These are phyloP conservation scores for Pachycephus smyrnensis DNA, from an alignment of 2,888 invertebrate species.

Conservation along the genomic window DNA sequence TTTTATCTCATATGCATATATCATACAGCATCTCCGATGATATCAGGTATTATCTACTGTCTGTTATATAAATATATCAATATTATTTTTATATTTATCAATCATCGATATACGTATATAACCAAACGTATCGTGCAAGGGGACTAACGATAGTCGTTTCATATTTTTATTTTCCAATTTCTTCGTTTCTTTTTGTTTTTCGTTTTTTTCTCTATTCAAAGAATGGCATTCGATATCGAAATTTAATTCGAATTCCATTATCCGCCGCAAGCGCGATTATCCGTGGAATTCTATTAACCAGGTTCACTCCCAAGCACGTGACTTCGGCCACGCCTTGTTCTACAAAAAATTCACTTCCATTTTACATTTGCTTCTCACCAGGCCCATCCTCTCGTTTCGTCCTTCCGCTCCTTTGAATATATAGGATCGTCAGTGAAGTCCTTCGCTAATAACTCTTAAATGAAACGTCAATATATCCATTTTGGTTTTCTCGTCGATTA, in stretches of 20 bases:
- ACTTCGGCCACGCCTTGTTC: constrained; percentile 30
- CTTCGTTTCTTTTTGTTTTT: too few relatives aligned
- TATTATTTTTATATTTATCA: too few relatives aligned
- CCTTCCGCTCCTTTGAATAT: not conserved
- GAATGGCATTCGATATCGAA: not conserved
- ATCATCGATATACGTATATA: too few relatives aligned
- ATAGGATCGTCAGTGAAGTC: not conserved
- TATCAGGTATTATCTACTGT: too few relatives aligned
- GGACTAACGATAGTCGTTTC: too few relatives aligned
- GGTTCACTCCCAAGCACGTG: constrained; percentile 18
- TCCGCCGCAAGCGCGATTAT: not conserved
- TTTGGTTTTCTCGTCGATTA: constrained; percentile 12
- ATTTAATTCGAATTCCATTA: not conserved
- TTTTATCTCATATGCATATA: too few relatives aligned
- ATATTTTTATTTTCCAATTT: too few relatives aligned
- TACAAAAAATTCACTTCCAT: constrained; percentile 30
- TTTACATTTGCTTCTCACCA: not conserved
- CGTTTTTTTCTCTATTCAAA: not conserved
- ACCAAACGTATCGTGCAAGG: too few relatives aligned
- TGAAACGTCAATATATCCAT: not conserved
- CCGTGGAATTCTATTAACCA: not conserved
- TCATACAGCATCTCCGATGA: too few relatives aligned
- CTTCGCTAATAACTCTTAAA: not conserved
- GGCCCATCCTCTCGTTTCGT: constrained; percentile 13
- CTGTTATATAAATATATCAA: too few relatives aligned